phyloP scores from a whole-genome alignment of 1,140 invertebrate species.

The Apis mellifera region DNA sequence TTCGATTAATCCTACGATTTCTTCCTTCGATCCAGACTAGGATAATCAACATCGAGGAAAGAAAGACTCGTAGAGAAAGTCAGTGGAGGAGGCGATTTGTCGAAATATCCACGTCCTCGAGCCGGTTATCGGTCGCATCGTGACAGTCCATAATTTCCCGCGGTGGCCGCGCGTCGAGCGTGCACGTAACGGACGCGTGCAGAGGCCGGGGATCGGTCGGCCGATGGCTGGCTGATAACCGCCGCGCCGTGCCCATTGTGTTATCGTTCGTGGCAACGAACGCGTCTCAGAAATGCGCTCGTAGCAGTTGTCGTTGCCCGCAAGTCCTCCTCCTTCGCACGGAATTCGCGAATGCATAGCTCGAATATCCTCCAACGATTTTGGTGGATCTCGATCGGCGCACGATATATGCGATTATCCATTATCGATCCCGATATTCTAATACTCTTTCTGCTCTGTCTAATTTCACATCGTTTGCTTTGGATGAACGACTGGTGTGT shows the following conservation, averaged over 20 bases:
- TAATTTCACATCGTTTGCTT: too few relatives aligned
- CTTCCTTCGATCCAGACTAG: background rate
- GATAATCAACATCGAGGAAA: too few relatives aligned
- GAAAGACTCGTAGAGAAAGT: background rate
- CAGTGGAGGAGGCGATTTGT: slow-evolving; percentile 34
- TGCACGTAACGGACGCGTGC: slow-evolving; percentile 35
- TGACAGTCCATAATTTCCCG: slow-evolving; percentile 64
- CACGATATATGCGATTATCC: too few relatives aligned
- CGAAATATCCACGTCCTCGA: slow-evolving; percentile 53
- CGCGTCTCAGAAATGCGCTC: slow-evolving; percentile 50
- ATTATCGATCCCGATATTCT: too few relatives aligned
- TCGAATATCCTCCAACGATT: background rate
- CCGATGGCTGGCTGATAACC: slow-evolving; percentile 59
- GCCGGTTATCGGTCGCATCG: slow-evolving; percentile 54
- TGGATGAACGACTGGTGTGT: too few relatives aligned
- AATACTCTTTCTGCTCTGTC: too few relatives aligned
- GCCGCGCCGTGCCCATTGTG: slow-evolving; percentile 56
- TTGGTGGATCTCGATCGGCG: too few relatives aligned
- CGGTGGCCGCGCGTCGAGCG: slow-evolving; percentile 27
- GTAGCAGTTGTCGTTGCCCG: slow-evolving; percentile 59
- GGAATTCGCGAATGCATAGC: background rate
- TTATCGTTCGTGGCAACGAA: slow-evolving; percentile 63
- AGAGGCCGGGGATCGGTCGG: slow-evolving; percentile 48
- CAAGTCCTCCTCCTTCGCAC: background rate
- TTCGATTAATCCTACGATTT: too few relatives aligned